Evolutionary conservation across 2,888 invertebrate genomes (phyloP).

Genomic region (Rhagium mordax): DNA sequence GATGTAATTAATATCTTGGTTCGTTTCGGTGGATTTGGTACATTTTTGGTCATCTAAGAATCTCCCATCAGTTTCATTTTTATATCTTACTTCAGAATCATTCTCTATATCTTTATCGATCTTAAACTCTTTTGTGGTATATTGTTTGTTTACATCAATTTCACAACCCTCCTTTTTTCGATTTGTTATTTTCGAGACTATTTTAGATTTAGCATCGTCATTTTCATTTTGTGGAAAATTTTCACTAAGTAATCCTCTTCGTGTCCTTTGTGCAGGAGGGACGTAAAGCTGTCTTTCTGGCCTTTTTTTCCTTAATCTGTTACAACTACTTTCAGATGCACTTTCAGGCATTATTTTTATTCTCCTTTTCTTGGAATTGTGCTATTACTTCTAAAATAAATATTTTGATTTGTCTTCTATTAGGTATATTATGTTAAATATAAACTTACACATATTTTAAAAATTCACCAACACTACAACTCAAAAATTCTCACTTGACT

Average conservation of each 20-base stretch:
- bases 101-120: background rate
- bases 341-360: slow-evolving; percentile 46
- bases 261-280: slow-evolving; percentile 66
- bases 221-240: background rate
- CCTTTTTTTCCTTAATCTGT: slow-evolving; percentile 56
- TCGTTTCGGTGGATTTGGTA: background rate
- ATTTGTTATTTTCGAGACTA: background rate
- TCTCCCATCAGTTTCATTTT: background rate
- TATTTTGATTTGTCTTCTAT: background rate
- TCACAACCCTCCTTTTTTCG: background rate
- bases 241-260: slow-evolving; percentile 37
- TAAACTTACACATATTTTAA: slow-evolving; percentile 55
- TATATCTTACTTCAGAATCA: slow-evolving; percentile 1
- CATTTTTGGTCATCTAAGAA: slow-evolving; percentile 1
- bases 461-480: slow-evolving; percentile 59
- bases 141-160: background rate
- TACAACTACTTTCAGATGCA: slow-evolving; percentile 39
- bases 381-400: slow-evolving; percentile 38
- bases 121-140: background rate
- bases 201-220: background rate
- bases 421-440: background rate
- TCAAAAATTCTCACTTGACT: slow-evolving; percentile 62
- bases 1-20: background rate
- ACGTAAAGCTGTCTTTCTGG: slow-evolving; percentile 67
- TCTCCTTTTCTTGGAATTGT: background rate